Evolutionary conservation across 1,140 invertebrate genomes (phyloP), one percentile per base, ranked within the genome.

Genomic region (Zaprionus gabonicus): DNA sequence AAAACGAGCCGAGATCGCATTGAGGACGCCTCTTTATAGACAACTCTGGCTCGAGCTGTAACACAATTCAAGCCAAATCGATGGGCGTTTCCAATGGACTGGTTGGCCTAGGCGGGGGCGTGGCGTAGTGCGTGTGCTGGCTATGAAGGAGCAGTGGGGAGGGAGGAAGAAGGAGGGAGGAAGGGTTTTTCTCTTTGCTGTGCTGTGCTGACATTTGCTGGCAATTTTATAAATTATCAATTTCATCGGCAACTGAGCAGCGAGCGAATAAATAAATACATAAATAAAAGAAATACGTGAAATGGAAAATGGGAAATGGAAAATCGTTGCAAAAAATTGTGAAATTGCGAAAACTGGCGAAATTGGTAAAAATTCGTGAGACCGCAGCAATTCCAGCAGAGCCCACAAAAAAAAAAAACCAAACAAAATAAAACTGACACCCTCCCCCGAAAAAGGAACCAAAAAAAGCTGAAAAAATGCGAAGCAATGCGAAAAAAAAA

Each of bases 191-290:
- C 41, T 44, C 41, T 44, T 17, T 44, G 41, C 41, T 69, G 74
- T 78, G 67, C 38, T 76, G 41, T 46, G 41, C 68, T 72, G 77
- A 71, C 74, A 88, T 88, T 86, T 79, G 75, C 78, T 74, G 70
- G 79, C 76, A 85, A 82, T 82, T 87, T 87, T 81, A 83, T 88
- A 87, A 88, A 87, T 87, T 87, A 87, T 88, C 81, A 87, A 87
- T 87, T 87, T 87, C 81, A 83, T 38, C 69, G 63, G 69, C 69
- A 71, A 66, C 58, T 78, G 56, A 79, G 51, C 53, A 80, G 55
- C 70, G 41, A 57, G 70, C 69, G 68, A 71, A 76, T 76, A 76
- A 71, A 76, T 78, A 78, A 78, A 81, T 79, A 82, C 67, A 76
- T 67, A 69, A 76, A 86, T 82, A 71, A 86, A 74, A 64, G 23